Evolutionary conservation across 1,140 invertebrate genomes (phyloP), one percentile per base, ranked within the genome.

Genomic region (Nasonia vitripennis): DNA sequence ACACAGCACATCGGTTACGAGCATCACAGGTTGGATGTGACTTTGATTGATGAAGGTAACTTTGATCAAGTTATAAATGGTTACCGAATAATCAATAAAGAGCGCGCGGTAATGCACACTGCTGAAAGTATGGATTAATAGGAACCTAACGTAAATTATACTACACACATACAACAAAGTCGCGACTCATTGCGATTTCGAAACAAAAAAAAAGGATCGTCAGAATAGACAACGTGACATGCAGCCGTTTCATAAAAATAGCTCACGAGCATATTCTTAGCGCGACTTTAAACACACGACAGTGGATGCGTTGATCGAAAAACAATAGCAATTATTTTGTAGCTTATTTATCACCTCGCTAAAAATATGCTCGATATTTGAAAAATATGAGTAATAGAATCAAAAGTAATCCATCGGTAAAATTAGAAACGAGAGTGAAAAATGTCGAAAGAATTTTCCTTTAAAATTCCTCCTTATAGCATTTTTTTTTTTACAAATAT

Each of bases 1-100:
- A 55, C 51, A 14, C 51, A 55, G 1, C 17, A 55, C 12, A 6
- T 4, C 4, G 51, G 51, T 74, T 74, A 37, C 12, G n/a, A n/a
- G 74, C 37, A 10, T 77, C 45, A 77, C 74, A 77, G n/a, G 9
- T 27, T 77, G 74, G 14, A 48, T 9, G 20, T 48, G 74, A 77
- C 74, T n/a, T 77, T 77, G 74, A 77, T 77, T 45, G 41, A 77
- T 77, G 20, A 20, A 77, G 41, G 27, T 34, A 34, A 31, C 71
- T 74, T 74, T 31, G 17, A 74, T 74, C 10, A 14, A 74, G 34
- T 14, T 34, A 74, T 37, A 31, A 74, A 14, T 74, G 27, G 11
- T 74, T 37, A 74, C 27, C 14, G 14, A 74, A 10, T 74, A 34
- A 77, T 77, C 45, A 48, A 77, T 77, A 77, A 77, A 31, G 7